A percentile compares a stretch with the other conserved stretches of the same genome.
phyloP scores from a whole-genome alignment of 2,888 invertebrate species.

The Maniola hyperantus region DNA sequence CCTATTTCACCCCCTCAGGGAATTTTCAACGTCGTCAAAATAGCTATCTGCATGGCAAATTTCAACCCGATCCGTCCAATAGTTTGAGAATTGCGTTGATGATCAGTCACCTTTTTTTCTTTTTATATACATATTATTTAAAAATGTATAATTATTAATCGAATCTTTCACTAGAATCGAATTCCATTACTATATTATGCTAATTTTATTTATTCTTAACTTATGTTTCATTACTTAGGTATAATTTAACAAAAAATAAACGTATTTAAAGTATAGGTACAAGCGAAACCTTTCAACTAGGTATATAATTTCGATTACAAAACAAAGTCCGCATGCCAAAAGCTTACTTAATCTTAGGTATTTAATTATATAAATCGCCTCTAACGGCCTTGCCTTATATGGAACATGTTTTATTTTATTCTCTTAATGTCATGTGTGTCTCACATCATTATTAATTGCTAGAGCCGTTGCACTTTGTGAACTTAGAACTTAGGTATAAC shows the following conservation, averaged over 20 bases:
- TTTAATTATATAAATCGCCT: slow-evolving; percentile 34
- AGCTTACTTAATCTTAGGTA: slow-evolving; percentile 19
- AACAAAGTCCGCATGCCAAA: slow-evolving; percentile 24
- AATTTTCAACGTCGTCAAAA: no score
- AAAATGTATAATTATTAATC: no score
- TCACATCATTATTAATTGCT: slow-evolving; percentile 26
- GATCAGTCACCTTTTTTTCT: no score
- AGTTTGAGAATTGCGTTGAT: no score
- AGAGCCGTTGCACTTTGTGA: not conserved
- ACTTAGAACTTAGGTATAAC: not conserved
- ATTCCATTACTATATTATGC: no score
- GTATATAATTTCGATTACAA: slow-evolving; percentile 7
- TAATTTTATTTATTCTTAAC: no score
- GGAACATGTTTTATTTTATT: slow-evolving; percentile 33
- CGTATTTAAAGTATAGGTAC: not conserved
- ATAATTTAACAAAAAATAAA: not conserved
- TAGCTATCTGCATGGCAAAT: no score
- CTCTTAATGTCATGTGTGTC: slow-evolving; percentile 36
- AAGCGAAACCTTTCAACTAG: slow-evolving; percentile 6
- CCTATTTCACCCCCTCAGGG: no score
- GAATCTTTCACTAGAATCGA: no score
- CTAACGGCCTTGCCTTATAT: slow-evolving; percentile 44
- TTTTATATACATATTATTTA: no score
- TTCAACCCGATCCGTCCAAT: no score
- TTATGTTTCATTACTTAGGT: no score